Evolutionary conservation across 2,797 vertebrate species (phyloP).

Genomic region (Notamacropus eugenii): DNA sequence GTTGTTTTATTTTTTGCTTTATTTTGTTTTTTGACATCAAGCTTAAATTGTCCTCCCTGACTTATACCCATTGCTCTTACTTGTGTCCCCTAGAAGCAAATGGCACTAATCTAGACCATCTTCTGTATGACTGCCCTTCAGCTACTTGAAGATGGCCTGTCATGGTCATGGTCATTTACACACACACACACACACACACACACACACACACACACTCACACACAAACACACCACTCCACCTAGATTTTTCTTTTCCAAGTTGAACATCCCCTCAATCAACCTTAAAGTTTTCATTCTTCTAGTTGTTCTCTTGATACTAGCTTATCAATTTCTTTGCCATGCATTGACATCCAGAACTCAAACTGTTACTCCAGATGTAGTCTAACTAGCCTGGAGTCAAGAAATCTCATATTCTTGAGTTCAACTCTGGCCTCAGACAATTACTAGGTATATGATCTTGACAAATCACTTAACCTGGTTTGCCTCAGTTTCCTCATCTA

Average conservation of each 20-base stretch:
- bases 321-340: not conserved
- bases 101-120: not conserved
- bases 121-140: not conserved
- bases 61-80: not conserved
- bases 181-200: not conserved
- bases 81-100: not conserved
- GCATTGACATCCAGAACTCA: not conserved
- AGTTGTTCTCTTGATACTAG: not conserved
- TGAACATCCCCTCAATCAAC: not conserved
- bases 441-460: not conserved
- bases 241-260: not conserved
- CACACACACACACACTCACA: not conserved
- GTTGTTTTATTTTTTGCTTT: not conserved
- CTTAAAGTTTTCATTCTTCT: not conserved
- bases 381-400: not conserved
- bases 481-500: not conserved
- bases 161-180: not conserved
- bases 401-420: not conserved
- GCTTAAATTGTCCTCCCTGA: not conserved
- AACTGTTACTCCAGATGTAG: not conserved
- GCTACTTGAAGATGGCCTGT: not conserved
- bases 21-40: not conserved
- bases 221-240: not conserved
- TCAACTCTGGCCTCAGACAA: not conserved
- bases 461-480: not conserved